These are phyloP conservation scores for Sphenopsis melanotis DNA, from an alignment of 2,797 vertebrate genomes.

Conservation along the genomic window DNA sequence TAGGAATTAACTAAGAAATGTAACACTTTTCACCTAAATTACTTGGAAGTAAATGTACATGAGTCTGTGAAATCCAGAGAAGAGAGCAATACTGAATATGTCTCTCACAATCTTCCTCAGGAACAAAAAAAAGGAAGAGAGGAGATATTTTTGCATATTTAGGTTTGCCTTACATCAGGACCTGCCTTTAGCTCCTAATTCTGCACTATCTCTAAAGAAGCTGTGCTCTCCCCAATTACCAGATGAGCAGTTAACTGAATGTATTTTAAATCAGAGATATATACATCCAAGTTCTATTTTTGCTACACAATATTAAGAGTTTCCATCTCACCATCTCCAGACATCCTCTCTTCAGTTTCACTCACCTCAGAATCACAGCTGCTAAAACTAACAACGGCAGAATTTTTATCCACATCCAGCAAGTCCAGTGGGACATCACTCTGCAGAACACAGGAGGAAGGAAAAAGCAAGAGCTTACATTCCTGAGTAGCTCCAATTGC, in stretches of 20 bases:
- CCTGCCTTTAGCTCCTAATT: neutral
- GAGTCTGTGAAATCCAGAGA: neutral
- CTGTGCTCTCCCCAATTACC: neutral
- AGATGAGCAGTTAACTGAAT: neutral
- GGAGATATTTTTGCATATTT: neutral
- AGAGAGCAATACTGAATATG: neutral
- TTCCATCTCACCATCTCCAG: neutral
- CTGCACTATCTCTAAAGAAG: neutral
- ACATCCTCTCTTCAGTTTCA: neutral
- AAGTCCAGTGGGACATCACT: constrained; percentile 97
- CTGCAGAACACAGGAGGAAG: constrained; percentile 65
- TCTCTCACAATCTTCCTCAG: neutral
- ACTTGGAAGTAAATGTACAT: neutral
- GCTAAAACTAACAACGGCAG: constrained; percentile 97
- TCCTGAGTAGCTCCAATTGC: neutral
- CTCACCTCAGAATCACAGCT: constrained; percentile 95
- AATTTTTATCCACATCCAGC: constrained; percentile 97
- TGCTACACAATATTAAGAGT: neutral
- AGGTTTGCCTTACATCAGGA: neutral
- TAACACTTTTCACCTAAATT: neutral
- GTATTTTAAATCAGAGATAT: neutral
- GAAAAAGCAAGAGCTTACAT: neutral
- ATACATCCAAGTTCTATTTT: neutral
- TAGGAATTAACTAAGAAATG: neutral
- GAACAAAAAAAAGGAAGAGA: neutral